phyloP scores from a whole-genome alignment of 2,113 vertebrate genomes.

The Coryphaenoides rupestris region DNA sequence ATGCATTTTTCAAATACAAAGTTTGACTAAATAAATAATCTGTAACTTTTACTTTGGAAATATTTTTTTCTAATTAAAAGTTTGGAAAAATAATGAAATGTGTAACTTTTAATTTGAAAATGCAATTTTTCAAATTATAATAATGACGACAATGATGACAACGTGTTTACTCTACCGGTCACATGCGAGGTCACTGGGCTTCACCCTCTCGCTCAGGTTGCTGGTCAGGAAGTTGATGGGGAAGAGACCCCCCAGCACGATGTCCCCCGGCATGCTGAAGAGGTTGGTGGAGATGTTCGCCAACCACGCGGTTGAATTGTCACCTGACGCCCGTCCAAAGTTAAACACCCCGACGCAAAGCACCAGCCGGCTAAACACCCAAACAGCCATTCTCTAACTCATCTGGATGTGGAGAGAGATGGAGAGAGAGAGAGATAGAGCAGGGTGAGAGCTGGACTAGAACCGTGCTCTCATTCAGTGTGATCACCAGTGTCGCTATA shows the following conservation, averaged over 20 bases:
- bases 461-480: too few relatives aligned
- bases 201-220: slow-evolving; percentile 31
- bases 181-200: slow-evolving; percentile 66
- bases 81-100: too few relatives aligned
- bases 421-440: not conserved
- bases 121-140: too few relatives aligned
- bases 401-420: too few relatives aligned
- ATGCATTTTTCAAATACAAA: too few relatives aligned
- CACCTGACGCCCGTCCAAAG: slow-evolving; percentile 3
- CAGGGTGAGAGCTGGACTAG: too few relatives aligned
- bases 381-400: slow-evolving; percentile 45
- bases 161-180: slow-evolving; percentile 69
- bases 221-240: slow-evolving; percentile 66
- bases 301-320: slow-evolving; percentile 47
- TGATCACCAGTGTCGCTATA: too few relatives aligned
- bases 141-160: too few relatives aligned
- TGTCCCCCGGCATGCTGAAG: slow-evolving; percentile 75
- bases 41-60: too few relatives aligned
- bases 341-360: slow-evolving; percentile 37
- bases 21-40: too few relatives aligned
- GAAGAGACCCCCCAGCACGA: slow-evolving; percentile 85
- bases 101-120: too few relatives aligned
- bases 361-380: slow-evolving; percentile 37
- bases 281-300: slow-evolving; percentile 57
- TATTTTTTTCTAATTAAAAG: too few relatives aligned